Evolutionary conservation across 2,888 invertebrate species (phyloP).

Genomic region (Sesia bembeciformis): DNA sequence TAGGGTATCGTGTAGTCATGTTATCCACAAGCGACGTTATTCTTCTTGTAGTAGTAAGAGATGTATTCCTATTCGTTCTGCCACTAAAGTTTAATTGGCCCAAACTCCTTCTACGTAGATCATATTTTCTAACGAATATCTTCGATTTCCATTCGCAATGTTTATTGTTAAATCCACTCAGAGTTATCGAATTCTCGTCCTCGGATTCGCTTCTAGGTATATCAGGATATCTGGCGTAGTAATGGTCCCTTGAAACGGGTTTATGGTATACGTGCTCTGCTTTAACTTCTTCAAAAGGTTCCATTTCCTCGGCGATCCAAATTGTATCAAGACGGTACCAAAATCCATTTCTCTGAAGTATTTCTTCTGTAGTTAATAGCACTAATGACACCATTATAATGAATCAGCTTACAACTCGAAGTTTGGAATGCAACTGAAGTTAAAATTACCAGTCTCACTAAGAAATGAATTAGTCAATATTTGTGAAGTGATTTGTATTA

Average conservation of each 20-base stretch:
- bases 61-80: constrained; percentile 20
- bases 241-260: constrained; percentile 52
- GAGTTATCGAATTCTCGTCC: constrained; percentile 49
- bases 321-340: constrained; percentile 54
- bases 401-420: constrained; percentile 9
- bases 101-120: constrained; percentile 26
- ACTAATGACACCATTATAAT: constrained; percentile 50
- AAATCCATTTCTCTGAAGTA: constrained; percentile 51
- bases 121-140: constrained; percentile 26
- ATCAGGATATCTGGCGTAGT: constrained; percentile 55
- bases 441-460: constrained; percentile 6
- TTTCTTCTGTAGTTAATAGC: constrained; percentile 57
- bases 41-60: constrained; percentile 25
- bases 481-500: constrained; percentile 11
- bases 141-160: constrained; percentile 55
- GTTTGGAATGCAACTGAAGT: constrained; percentile 11
- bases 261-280: constrained; percentile 45
- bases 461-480: constrained; percentile 9
- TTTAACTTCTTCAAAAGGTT: constrained; percentile 59
- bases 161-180: constrained; percentile 48
- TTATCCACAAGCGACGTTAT: constrained; percentile 27
- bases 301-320: constrained; percentile 58
- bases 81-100: constrained; percentile 23
- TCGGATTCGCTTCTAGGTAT: constrained; percentile 65
- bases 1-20: background rate